phyloP scores from a whole-genome alignment of 2,888 invertebrate genomes.

The Strigamia crassipes region DNA sequence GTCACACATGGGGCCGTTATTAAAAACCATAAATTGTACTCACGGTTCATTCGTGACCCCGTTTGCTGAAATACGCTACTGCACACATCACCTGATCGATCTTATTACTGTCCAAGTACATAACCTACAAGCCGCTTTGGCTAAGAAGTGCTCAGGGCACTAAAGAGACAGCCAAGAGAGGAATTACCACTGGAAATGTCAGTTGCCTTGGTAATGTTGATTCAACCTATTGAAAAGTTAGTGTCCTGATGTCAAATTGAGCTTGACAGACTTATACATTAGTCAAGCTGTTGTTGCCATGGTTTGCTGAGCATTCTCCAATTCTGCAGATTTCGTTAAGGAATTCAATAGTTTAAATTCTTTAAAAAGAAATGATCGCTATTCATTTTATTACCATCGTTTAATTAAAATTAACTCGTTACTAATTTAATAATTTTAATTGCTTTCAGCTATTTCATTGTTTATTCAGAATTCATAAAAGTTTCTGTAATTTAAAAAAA shows the following conservation, averaged over 20 bases:
- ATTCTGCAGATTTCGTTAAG: neutral
- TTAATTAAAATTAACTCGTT: neutral
- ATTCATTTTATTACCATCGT: conserved; percentile 12
- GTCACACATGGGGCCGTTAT: conserved; percentile 36
- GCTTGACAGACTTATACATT: conserved; percentile 13
- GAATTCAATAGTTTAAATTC: conserved; percentile 16
- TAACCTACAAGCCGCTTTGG: conserved; percentile 25
- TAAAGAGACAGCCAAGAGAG: conserved; percentile 5
- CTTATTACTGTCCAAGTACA: conserved; percentile 42
- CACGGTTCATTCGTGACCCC: conserved; percentile 38
- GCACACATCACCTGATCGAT: conserved; percentile 40
- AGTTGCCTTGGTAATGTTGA: conserved; percentile 42
- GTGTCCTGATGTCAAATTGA: conserved; percentile 30
- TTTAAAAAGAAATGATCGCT: neutral
- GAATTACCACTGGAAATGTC: conserved; percentile 37
- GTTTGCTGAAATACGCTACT: conserved; percentile 19
- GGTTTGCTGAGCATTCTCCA: neutral
- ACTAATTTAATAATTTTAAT: neutral
- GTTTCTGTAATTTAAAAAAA: no score
- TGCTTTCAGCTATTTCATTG: neutral
- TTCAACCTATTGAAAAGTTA: conserved; percentile 18
- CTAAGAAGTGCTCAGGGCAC: conserved; percentile 32
- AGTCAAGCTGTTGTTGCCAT: conserved; percentile 30
- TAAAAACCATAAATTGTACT: conserved; percentile 39
- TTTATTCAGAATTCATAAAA: neutral